Evolutionary conservation across 2,888 invertebrate species (phyloP).

Genomic region (Hydropsyche betteni): DNA sequence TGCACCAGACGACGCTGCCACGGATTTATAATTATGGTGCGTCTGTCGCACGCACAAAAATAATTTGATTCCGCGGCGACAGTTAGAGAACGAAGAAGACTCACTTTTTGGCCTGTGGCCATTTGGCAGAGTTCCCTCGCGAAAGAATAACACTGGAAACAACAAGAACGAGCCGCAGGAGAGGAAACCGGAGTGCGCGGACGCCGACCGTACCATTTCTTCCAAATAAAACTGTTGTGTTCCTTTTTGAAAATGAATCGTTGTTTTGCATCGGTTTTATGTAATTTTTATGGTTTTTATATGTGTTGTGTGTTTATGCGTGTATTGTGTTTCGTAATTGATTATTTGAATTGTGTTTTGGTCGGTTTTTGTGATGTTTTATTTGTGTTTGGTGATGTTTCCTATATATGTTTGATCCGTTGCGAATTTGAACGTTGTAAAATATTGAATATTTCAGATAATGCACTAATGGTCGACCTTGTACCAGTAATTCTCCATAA

Average conservation of each 20-base stretch:
- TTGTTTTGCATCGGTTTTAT: background rate
- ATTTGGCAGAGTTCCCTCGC: constrained; percentile 50
- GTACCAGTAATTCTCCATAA: no score
- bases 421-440: no score
- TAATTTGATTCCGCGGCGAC: constrained; percentile 47
- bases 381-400: no score
- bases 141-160: constrained; percentile 49
- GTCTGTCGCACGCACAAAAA: constrained; percentile 39
- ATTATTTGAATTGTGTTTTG: no score
- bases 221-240: no score
- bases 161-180: constrained; percentile 29
- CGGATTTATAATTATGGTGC: constrained; percentile 37
- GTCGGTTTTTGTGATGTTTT: no score
- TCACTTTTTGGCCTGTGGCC: constrained; percentile 51
- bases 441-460: no score
- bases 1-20: constrained; percentile 1
- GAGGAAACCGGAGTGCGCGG: constrained; percentile 2
- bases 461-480: no score
- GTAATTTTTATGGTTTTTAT: background rate
- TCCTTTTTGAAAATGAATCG: background rate
- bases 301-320: no score
- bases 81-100: constrained; percentile 45
- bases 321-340: no score
- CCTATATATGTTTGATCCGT: no score
- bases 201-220: no score